Evolutionary conservation across 2,888 invertebrate genomes (phyloP).

Genomic region (Nudaria mundana): DNA sequence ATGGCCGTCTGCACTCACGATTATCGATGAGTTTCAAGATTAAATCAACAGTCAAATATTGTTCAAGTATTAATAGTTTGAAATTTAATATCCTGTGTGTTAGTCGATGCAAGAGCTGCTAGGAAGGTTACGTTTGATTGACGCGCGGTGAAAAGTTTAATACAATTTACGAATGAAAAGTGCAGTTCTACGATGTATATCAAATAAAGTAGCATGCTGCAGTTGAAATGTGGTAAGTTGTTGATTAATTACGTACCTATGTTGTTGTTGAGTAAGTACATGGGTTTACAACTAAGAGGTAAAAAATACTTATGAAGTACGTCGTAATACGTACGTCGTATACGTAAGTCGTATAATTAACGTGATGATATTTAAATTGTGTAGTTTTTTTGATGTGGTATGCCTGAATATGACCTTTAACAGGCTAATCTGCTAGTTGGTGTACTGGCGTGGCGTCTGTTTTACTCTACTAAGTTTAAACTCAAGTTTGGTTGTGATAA

Average conservation of each 20-base stretch:
- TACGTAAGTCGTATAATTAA: too few species aligned
- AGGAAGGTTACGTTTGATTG: slow-evolving; percentile 43
- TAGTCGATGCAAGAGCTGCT: slow-evolving; percentile 16
- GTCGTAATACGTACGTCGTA: too few species aligned
- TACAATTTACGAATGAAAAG: slow-evolving; percentile 34
- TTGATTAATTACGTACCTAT: slow-evolving; percentile 9
- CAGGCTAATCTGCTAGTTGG: too few species aligned
- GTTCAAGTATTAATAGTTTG: slow-evolving; percentile 13
- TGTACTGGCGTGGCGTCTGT: too few species aligned
- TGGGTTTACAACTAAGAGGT: too few species aligned
- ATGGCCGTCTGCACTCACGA: slow-evolving; percentile 42
- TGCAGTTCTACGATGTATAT: slow-evolving; percentile 29
- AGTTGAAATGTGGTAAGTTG: slow-evolving; percentile 39
- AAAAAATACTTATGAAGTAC: too few species aligned
- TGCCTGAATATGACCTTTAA: too few species aligned
- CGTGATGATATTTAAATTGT: too few species aligned
- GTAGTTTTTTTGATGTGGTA: too few species aligned
- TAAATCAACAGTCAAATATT: slow-evolving; percentile 25
- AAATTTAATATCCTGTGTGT: slow-evolving; percentile 21
- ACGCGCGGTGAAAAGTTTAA: slow-evolving; percentile 33
- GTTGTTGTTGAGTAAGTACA: too few species aligned
- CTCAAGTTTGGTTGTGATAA: too few species aligned
- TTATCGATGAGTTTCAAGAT: slow-evolving; percentile 34
- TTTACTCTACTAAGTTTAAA: too few species aligned
- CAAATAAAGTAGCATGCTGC: slow-evolving; percentile 23